These are phyloP conservation scores for Protobothrops flavoviridis DNA, from an alignment of 2,113 vertebrate species.

Conservation along the genomic window DNA sequence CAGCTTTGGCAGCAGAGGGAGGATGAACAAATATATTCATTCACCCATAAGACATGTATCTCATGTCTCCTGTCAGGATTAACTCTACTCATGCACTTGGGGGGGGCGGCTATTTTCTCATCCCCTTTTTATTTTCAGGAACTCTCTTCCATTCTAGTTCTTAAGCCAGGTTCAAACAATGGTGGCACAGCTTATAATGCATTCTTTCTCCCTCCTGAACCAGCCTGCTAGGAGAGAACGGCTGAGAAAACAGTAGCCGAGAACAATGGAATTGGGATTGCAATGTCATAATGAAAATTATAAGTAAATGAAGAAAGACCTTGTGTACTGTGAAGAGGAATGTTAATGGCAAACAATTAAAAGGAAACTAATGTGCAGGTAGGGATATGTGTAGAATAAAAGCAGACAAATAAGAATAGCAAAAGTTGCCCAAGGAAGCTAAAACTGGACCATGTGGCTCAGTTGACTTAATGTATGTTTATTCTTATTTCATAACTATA, in stretches of 20 bases:
- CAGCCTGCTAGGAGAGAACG: background rate
- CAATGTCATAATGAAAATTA: background rate
- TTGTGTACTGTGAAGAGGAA: background rate
- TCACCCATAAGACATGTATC: background rate
- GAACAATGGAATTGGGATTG: background rate
- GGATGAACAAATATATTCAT: background rate
- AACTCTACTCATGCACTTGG: background rate
- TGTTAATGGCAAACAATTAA: background rate
- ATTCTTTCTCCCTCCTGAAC: background rate
- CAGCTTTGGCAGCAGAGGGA: background rate
- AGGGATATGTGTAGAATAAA: background rate
- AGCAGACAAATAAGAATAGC: background rate
- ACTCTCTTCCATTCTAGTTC: background rate
- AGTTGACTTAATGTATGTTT: background rate
- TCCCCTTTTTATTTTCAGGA: background rate
- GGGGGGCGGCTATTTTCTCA: background rate
- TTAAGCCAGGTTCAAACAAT: background rate
- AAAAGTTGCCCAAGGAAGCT: background rate
- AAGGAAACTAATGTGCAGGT: background rate
- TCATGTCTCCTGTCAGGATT: background rate
- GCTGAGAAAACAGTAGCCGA: background rate
- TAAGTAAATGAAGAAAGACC: background rate
- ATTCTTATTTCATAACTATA: background rate
- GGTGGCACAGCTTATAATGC: background rate
- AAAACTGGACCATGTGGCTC: background rate